A percentile compares a stretch with the other conserved stretches of the same genome.
These are phyloP conservation scores for Acrossocheilus wenchowensis DNA, from an alignment of 2,797 vertebrate species.

Conservation along the genomic window DNA sequence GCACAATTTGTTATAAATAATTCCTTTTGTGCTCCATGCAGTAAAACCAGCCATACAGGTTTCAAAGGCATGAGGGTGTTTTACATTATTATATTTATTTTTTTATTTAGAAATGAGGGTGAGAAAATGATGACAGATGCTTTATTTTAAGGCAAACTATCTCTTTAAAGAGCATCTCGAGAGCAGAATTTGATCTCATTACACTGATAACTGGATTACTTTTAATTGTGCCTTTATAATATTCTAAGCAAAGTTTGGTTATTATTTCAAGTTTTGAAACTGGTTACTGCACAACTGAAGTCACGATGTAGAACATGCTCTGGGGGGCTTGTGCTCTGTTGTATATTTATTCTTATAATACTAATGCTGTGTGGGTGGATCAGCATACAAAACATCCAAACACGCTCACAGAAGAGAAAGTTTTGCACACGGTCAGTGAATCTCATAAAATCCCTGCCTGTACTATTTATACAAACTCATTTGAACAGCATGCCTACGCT, in stretches of 20 bases:
- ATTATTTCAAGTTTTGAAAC: conserved; percentile 13
- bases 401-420: background rate
- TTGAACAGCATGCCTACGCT: conserved; percentile 1
- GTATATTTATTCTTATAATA: conserved; percentile 39
- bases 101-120: too few relatives aligned
- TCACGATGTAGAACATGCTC: background rate
- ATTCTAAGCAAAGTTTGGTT: background rate
- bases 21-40: background rate
- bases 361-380: conserved; percentile 34
- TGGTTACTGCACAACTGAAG: background rate
- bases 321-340: background rate
- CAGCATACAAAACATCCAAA: conserved; percentile 36
- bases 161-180: background rate
- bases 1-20: background rate
- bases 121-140: background rate
- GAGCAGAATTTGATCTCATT: background rate
- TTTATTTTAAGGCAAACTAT: background rate
- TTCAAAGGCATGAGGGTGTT: background rate
- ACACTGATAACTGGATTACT: background rate
- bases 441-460: conserved; percentile 8
- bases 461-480: conserved; percentile 24
- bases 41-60: background rate
- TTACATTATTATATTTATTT: background rate
- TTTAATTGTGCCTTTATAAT: conserved; percentile 13
- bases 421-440: conserved; percentile 20